phyloP scores from a whole-genome alignment of 2,797 vertebrate genomes.

The Sylvilagus floridanus region DNA sequence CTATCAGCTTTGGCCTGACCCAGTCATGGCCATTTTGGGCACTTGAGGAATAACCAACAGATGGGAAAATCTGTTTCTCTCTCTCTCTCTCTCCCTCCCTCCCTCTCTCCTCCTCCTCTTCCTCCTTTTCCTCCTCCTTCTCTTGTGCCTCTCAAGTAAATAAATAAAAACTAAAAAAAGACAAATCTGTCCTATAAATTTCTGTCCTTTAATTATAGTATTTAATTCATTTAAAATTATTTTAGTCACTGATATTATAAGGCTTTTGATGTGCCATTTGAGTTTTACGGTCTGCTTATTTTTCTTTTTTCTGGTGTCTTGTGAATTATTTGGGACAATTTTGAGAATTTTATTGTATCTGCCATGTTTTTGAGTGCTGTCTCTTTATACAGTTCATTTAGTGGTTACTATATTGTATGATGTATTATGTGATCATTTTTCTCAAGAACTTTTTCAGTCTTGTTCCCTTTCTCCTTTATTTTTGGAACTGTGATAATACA shows the following conservation, averaged over 20 bases:
- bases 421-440: background rate
- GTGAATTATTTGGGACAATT: background rate
- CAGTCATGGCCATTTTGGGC: too few relatives aligned
- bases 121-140: too few relatives aligned
- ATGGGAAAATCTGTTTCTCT: too few relatives aligned
- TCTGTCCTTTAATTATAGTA: background rate
- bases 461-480: background rate
- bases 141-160: background rate
- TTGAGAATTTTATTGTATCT: background rate
- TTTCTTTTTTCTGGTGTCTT: background rate
- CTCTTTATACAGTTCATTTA: background rate
- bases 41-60: too few relatives aligned
- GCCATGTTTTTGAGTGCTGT: background rate
- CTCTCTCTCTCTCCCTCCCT: too few relatives aligned
- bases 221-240: background rate
- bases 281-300: background rate
- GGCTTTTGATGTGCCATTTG: background rate
- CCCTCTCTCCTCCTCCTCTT: too few relatives aligned
- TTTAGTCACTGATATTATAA: too few relatives aligned
- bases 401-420: background rate
- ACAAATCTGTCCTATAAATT: background rate
- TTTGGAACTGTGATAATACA: background rate
- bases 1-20: too few relatives aligned
- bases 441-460: background rate
- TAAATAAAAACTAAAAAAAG: background rate